Evolutionary conservation across 2,888 invertebrate species (phyloP).

Genomic region (Argynnis bischoffii): DNA sequence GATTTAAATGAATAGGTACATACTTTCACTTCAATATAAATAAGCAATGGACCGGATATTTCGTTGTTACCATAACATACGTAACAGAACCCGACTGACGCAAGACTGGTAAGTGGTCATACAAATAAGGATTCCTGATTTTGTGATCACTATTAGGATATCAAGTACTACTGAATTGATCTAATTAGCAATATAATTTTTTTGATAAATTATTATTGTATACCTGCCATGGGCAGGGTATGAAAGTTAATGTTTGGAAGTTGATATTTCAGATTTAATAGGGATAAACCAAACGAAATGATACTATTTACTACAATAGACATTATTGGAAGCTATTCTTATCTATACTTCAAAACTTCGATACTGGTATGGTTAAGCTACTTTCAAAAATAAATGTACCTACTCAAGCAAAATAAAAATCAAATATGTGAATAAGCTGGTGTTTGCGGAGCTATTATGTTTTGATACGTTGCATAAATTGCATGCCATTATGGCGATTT

Average conservation of each 20-base stretch:
- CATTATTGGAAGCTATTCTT: too few relatives aligned
- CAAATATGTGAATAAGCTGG: neutral
- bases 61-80: neutral
- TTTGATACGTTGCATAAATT: neutral
- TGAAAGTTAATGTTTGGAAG: neutral
- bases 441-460: neutral
- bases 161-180: slow-evolving; percentile 27
- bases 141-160: slow-evolving; percentile 23
- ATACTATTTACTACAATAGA: too few relatives aligned
- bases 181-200: neutral
- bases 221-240: neutral
- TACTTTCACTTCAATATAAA: neutral
- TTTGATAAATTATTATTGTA: neutral
- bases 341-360: too few relatives aligned
- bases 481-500: neutral
- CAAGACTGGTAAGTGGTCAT: slow-evolving; percentile 33
- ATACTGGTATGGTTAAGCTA: too few relatives aligned
- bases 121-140: slow-evolving; percentile 8
- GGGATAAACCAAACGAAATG: too few relatives aligned
- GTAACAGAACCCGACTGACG: slow-evolving; percentile 2
- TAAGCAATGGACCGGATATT: neutral
- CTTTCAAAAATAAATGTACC: too few relatives aligned
- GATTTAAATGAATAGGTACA: neutral
- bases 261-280: neutral
- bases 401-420: neutral